Evolutionary conservation across 2,113 vertebrate species (phyloP).

Genomic region (Dipodomys spectabilis): DNA sequence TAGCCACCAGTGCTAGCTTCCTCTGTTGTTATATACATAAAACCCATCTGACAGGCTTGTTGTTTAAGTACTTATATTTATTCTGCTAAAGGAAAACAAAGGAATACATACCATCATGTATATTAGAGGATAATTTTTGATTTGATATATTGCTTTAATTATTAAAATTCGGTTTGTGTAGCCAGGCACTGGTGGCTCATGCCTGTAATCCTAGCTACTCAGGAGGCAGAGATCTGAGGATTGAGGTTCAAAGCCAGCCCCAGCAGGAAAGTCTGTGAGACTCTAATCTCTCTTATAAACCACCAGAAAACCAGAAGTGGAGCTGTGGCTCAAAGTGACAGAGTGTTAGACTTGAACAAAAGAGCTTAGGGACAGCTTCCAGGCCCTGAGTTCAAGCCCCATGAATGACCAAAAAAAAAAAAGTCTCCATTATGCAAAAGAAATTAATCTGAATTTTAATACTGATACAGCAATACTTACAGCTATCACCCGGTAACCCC

Average conservation of each 20-base stretch:
- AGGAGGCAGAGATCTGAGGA: no score
- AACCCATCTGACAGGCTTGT: background rate
- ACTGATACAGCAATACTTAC: constrained; percentile 87
- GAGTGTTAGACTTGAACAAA: no score
- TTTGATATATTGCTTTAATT: constrained; percentile 57
- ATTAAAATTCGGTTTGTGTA: constrained; percentile 47
- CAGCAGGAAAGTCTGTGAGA: no score
- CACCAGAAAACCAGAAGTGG: no score
- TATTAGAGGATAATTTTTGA: constrained; percentile 31
- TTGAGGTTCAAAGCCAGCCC: no score
- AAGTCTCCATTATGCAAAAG: background rate
- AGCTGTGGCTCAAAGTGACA: no score
- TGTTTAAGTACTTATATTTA: constrained; percentile 26
- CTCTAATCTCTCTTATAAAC: no score
- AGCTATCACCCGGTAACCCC: constrained; percentile 98
- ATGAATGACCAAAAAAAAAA: background rate
- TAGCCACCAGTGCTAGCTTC: no score
- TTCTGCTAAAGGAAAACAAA: background rate
- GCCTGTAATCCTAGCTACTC: no score
- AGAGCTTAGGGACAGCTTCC: no score
- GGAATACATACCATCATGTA: background rate
- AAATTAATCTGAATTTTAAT: background rate
- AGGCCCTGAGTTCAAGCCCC: no score
- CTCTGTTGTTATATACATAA: background rate
- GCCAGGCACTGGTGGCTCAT: no score